Evolutionary conservation across 2,888 invertebrate genomes (phyloP).

Genomic region (Antitype chi): DNA sequence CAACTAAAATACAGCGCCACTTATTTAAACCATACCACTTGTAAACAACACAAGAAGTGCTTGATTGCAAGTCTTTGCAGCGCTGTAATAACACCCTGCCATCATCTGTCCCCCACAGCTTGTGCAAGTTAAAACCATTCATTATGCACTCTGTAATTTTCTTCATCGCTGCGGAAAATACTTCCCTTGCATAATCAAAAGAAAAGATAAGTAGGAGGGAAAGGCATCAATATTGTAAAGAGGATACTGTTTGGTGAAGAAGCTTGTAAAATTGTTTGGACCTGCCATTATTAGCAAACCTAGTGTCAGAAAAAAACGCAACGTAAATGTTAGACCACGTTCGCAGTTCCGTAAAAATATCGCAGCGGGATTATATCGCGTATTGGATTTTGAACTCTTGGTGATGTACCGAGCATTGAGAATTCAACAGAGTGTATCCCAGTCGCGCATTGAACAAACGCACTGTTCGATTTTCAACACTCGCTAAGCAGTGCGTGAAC

Average conservation of each 20-base stretch:
- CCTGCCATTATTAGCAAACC: neutral
- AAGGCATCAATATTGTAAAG: conserved; percentile 6
- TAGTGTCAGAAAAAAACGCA: neutral
- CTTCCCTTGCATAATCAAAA: conserved; percentile 22
- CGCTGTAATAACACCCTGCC: conserved; percentile 45
- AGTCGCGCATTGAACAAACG: too few relatives aligned
- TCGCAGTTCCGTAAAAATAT: too few relatives aligned
- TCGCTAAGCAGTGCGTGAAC: too few relatives aligned
- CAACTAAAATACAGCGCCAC: neutral
- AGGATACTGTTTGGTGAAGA: neutral
- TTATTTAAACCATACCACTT: conserved; percentile 27
- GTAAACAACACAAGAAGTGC: conserved; percentile 30
- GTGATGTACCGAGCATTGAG: too few relatives aligned
- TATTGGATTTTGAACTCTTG: too few relatives aligned
- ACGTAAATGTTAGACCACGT: too few relatives aligned
- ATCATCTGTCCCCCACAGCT: conserved; percentile 46
- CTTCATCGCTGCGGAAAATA: conserved; percentile 43
- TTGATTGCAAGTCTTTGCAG: conserved; percentile 44
- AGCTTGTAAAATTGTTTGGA: neutral
- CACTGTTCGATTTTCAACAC: too few relatives aligned
- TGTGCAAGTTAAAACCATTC: conserved; percentile 56
- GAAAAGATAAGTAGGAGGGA: conserved; percentile 11
- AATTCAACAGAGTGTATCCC: too few relatives aligned
- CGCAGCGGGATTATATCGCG: too few relatives aligned
- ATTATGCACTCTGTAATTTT: conserved; percentile 51